A percentile compares a stretch with the other conserved stretches of the same genome.
Conservation (phyloP, 2,113 vertebrate species). For the Galemys pyrenaicus region DNA sequence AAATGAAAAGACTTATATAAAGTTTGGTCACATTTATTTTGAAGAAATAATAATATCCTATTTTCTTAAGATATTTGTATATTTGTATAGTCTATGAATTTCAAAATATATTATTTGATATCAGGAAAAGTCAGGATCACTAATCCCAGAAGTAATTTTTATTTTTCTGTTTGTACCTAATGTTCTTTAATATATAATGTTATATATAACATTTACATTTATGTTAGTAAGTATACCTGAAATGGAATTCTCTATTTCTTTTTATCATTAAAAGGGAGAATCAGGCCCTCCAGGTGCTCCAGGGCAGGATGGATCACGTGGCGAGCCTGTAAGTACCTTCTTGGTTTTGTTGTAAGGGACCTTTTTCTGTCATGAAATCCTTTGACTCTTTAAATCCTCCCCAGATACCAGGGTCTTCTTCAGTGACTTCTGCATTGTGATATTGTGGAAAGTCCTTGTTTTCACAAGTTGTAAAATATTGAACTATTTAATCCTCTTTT, state of each 20-base stretch:
- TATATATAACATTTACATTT: background rate
- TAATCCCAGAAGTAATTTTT: background rate
- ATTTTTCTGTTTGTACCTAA: background rate
- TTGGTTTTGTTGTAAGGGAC: background rate
- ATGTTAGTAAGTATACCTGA: background rate
- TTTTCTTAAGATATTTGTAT: too few relatives aligned
- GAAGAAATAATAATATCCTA: background rate
- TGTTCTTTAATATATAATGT: background rate
- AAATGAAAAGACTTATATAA: background rate
- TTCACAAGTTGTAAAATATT: background rate
- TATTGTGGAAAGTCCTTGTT: background rate
- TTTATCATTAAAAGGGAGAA: slow-evolving; percentile 83
- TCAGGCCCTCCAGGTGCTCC: slow-evolving; percentile 82
- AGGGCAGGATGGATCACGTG: slow-evolving; percentile 84
- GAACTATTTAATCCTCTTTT: background rate
- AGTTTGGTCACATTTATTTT: background rate
- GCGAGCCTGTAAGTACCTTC: slow-evolving; percentile 84
- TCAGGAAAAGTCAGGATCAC: background rate
- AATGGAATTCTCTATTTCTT: background rate
- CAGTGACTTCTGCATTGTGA: background rate
- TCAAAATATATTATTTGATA: background rate
- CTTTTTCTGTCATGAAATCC: background rate
- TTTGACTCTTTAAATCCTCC: background rate
- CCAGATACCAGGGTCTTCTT: background rate
- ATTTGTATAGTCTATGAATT: background rate